Percentiles rank a stretch among this genome's conserved stretches.
phyloP scores from a whole-genome alignment of 1,140 invertebrate genomes.

The Telenomus remus region DNA sequence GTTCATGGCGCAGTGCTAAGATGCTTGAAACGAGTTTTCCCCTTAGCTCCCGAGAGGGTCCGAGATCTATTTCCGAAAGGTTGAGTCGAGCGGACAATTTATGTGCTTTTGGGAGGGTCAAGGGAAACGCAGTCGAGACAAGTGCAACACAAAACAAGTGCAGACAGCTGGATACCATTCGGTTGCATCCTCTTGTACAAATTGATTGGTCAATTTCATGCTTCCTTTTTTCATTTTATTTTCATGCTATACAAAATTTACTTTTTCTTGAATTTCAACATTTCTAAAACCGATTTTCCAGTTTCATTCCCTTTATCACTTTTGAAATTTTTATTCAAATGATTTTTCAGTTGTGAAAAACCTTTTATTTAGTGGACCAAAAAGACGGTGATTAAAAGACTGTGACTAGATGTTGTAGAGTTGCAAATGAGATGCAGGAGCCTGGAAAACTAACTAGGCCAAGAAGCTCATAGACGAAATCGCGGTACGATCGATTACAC shows the following conservation, averaged over 20 bases:
- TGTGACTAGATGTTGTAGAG: conserved; percentile 47
- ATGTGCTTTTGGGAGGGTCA: conserved; percentile 69
- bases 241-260: too few species aligned
- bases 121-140: conserved; percentile 67
- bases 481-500: conserved; percentile 47
- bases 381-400: conserved; percentile 37
- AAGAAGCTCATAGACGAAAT: conserved; percentile 55
- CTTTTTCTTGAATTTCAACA: too few species aligned
- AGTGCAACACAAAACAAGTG: conserved; percentile 63
- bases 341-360: too few species aligned
- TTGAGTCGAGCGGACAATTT: conserved; percentile 63
- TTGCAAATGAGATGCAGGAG: conserved; percentile 40
- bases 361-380: too few species aligned
- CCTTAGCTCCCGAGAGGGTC: conserved; percentile 14
- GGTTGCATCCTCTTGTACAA: conserved; percentile 14
- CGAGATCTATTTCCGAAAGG: conserved; percentile 60
- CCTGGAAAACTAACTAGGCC: conserved; percentile 55
- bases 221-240: not conserved
- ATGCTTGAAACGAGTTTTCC: conserved; percentile 6
- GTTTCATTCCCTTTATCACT: too few species aligned
- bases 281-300: too few species aligned
- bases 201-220: conserved; percentile 18
- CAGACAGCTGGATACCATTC: conserved; percentile 60
- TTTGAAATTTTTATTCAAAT: too few species aligned
- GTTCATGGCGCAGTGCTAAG: not conserved